Evolutionary conservation across 2,888 invertebrate species (phyloP).

Genomic region (Apoda limacodes): DNA sequence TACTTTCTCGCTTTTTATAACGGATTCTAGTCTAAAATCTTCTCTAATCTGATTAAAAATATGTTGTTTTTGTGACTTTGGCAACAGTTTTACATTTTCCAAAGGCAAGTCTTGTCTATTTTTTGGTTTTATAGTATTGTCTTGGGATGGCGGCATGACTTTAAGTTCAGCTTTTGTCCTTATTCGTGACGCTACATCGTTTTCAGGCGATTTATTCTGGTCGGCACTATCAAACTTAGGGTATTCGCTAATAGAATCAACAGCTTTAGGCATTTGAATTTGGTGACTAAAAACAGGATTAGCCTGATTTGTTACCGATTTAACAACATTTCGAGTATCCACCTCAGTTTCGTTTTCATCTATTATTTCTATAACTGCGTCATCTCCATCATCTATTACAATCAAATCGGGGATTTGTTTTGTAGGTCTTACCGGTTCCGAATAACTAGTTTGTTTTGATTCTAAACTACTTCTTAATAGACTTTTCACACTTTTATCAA

Average conservation of each 20-base stretch:
- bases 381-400: constrained; percentile 60
- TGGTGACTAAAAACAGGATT: constrained; percentile 44
- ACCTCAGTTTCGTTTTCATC: constrained; percentile 45
- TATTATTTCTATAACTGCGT: constrained; percentile 59
- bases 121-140: constrained; percentile 32
- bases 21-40: constrained; percentile 59
- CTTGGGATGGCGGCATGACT: constrained; percentile 59
- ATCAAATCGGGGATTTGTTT: constrained; percentile 59
- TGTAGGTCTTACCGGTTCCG: constrained; percentile 62
- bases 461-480: constrained; percentile 79
- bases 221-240: constrained; percentile 38
- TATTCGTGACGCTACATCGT: constrained; percentile 77
- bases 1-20: constrained; percentile 73
- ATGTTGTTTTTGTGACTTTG: constrained; percentile 55
- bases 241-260: constrained; percentile 72
- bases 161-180: constrained; percentile 90
- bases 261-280: constrained; percentile 76
- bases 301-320: constrained; percentile 25
- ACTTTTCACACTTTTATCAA: constrained; percentile 78
- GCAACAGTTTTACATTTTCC: constrained; percentile 39
- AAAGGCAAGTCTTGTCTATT: constrained; percentile 23
- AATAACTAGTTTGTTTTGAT: constrained; percentile 67
- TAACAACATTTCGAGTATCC: constrained; percentile 25
- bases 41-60: constrained; percentile 60
- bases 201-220: constrained; percentile 53